A percentile compares a stretch with the other conserved stretches of the same genome.
Evolutionary conservation across 2,888 invertebrate genomes (phyloP).

Genomic region (Sicus ferrugineus): DNA sequence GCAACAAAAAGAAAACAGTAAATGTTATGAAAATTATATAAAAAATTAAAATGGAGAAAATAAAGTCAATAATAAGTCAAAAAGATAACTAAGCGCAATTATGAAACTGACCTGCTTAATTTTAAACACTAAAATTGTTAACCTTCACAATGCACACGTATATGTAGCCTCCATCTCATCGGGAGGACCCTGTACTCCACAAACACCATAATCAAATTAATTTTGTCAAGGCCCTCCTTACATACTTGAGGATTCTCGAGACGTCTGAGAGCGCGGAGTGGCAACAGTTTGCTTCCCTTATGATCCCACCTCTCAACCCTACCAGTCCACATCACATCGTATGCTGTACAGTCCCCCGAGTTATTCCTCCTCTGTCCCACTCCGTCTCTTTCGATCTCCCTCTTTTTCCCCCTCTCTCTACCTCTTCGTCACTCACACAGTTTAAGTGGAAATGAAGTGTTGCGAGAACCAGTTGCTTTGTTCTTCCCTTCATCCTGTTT

Average conservation of each 20-base stretch:
- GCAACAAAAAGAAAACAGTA: neutral
- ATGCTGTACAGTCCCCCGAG: no score
- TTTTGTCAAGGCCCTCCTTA: neutral
- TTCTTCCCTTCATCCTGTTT: neutral
- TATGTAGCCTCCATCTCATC: no score
- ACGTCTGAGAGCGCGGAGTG: neutral
- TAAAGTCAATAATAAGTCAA: neutral
- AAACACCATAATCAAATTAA: neutral
- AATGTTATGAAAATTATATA: no score
- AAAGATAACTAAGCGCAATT: neutral
- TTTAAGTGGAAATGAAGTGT: neutral
- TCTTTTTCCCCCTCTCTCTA: no score
- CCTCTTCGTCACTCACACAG: neutral
- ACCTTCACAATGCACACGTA: no score
- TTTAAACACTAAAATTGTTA: neutral
- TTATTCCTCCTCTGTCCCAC: no score
- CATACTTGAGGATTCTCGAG: no score
- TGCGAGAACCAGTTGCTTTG: neutral
- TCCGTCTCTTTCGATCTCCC: no score
- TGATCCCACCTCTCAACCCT: neutral
- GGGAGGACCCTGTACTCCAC: neutral
- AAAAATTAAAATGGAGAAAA: neutral
- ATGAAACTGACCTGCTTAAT: neutral
- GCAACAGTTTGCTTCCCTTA: constrained; percentile 12
- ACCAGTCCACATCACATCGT: neutral